Percentiles rank a stretch among this genome's conserved stretches.
Conservation (phyloP, 2,113 vertebrate genomes). For the Stigmatopora nigra region DNA sequence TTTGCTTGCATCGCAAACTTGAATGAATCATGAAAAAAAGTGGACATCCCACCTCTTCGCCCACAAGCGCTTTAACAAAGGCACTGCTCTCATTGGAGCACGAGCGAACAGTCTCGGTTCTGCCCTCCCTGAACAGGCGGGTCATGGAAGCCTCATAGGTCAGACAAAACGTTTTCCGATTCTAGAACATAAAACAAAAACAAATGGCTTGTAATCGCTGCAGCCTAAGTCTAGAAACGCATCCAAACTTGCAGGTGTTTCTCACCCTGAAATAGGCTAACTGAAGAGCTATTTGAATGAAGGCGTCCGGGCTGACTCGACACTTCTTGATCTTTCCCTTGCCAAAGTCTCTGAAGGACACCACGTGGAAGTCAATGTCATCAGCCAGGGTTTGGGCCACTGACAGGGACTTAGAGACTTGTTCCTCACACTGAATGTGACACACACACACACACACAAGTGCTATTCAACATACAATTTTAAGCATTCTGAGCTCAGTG, state of each 20-base stretch:
- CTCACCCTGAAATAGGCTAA: slow-evolving; percentile 87
- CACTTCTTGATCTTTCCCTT: slow-evolving; percentile 86
- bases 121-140: slow-evolving; percentile 80
- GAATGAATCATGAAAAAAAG: neutral
- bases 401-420: slow-evolving; percentile 69
- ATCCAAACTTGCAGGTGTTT: neutral
- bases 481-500: neutral
- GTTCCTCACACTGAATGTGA: slow-evolving; percentile 63
- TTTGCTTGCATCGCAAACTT: neutral
- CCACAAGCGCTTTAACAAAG: slow-evolving; percentile 74
- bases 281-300: slow-evolving; percentile 87
- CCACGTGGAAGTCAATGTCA: slow-evolving; percentile 82
- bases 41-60: slow-evolving; percentile 56
- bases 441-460: neutral
- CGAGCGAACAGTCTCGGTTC: slow-evolving; percentile 81
- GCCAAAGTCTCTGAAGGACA: slow-evolving; percentile 79
- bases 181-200: slow-evolving; percentile 53
- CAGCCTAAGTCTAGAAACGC: neutral
- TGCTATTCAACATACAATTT: neutral
- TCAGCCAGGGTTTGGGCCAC: slow-evolving; percentile 76
- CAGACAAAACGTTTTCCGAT: slow-evolving; percentile 75
- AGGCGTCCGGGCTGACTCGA: slow-evolving; percentile 86
- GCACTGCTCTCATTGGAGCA: slow-evolving; percentile 73
- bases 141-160: slow-evolving; percentile 86
- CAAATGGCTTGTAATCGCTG: neutral